These are phyloP conservation scores for Creontiades dilutus DNA, from an alignment of 2,888 invertebrate species.

Conservation along the genomic window DNA sequence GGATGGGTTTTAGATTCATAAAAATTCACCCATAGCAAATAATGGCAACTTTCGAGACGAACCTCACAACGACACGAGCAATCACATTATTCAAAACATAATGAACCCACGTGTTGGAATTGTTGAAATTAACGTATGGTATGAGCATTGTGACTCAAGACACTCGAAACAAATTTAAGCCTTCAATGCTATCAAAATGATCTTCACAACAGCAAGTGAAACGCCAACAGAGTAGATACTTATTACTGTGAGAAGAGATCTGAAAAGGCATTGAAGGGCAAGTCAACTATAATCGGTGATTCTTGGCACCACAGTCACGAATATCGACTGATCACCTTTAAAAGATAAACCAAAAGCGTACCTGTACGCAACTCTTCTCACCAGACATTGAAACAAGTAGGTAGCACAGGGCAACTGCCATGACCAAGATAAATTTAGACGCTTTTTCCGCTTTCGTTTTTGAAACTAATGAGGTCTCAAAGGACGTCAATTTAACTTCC, in stretches of 20 bases:
- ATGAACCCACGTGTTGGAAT: too few relatives aligned
- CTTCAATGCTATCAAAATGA: too few relatives aligned
- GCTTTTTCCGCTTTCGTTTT: conserved; percentile 62
- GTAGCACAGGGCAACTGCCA: not conserved
- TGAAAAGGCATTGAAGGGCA: not conserved
- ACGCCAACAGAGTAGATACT: not conserved
- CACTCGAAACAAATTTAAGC: too few relatives aligned
- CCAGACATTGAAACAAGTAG: not conserved
- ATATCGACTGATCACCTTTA: conserved; percentile 4
- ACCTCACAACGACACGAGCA: too few relatives aligned
- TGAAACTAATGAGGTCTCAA: conserved; percentile 55
- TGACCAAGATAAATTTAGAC: conserved; percentile 51
- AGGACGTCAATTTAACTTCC: conserved; percentile 55
- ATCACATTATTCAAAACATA: too few relatives aligned
- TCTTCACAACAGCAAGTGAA: not conserved
- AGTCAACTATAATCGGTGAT: conserved; percentile 12
- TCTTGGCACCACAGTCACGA: conserved; percentile 11
- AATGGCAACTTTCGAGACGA: too few relatives aligned
- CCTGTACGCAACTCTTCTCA: conserved; percentile 1
- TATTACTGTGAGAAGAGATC: not conserved
- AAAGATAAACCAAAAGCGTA: conserved; percentile 26
- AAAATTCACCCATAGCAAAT: too few relatives aligned
- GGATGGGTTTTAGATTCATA: too few relatives aligned
- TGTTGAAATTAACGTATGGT: too few relatives aligned
- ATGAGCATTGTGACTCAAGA: too few relatives aligned